A percentile compares a stretch with the other conserved stretches of the same genome.
Evolutionary conservation across 1,140 invertebrate genomes (phyloP).

Genomic region (Euura lappo): DNA sequence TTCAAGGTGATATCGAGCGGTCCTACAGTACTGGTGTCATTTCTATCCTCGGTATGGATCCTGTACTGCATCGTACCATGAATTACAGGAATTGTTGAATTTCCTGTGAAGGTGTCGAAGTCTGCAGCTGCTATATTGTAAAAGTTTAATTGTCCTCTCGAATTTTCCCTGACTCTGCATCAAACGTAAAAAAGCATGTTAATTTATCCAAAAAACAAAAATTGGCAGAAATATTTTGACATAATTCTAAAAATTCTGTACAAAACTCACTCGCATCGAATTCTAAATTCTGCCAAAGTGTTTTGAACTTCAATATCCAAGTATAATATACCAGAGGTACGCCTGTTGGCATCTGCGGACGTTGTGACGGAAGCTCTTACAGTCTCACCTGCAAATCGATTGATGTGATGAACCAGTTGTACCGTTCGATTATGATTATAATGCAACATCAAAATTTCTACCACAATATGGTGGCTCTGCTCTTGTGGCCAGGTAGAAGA

Average conservation of each 20-base stretch:
- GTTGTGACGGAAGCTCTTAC: constrained; percentile 52
- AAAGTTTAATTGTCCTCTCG: constrained; percentile 34
- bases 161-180: constrained; percentile 39
- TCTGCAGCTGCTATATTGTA: constrained; percentile 45
- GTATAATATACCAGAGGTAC: constrained; percentile 50
- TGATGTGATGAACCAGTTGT: constrained; percentile 19
- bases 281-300: constrained; percentile 46
- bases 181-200: neutral
- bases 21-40: constrained; percentile 31
- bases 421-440: constrained; percentile 9
- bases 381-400: constrained; percentile 51
- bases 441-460: constrained; percentile 31
- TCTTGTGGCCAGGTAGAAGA: constrained; percentile 57
- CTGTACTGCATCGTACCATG: constrained; percentile 39
- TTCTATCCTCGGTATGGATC: constrained; percentile 21
- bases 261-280: constrained; percentile 53
- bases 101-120: constrained; percentile 33
- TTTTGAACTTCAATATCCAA: constrained; percentile 45
- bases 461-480: constrained; percentile 59
- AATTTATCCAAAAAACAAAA: constrained; percentile 15
- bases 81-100: constrained; percentile 24
- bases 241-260: constrained; percentile 15
- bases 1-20: constrained; percentile 31
- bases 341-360: constrained; percentile 39
- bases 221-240: constrained; percentile 4